These are phyloP conservation scores for Cenopis cana DNA, from an alignment of 2,888 invertebrate species.

Conservation along the genomic window DNA sequence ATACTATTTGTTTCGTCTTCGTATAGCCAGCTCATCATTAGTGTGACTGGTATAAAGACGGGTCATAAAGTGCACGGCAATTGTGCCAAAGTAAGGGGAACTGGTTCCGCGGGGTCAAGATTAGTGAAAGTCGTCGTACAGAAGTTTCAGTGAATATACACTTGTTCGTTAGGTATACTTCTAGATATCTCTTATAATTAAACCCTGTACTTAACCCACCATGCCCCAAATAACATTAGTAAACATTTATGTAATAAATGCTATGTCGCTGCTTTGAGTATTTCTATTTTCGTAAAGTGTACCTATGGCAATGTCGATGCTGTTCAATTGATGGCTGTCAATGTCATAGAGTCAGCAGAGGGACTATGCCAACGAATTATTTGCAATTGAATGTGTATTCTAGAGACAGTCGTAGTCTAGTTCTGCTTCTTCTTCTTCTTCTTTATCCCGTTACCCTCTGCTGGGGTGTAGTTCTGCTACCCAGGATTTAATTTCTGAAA, in stretches of 20 bases:
- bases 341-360: not conserved
- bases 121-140: conserved; percentile 38
- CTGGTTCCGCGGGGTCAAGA: conserved; percentile 43
- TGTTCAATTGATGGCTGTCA: not conserved
- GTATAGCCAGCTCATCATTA: conserved; percentile 9
- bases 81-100: conserved; percentile 19
- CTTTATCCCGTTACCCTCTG: too few species aligned
- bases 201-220: not conserved
- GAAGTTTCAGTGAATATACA: not conserved
- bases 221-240: not conserved
- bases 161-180: not conserved
- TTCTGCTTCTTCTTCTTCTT: too few species aligned
- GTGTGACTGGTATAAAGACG: conserved; percentile 3
- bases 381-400: not conserved
- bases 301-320: not conserved
- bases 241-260: not conserved
- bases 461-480: not conserved
- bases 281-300: not conserved
- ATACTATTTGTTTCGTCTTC: not conserved
- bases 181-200: not conserved
- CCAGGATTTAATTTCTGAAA: not conserved
- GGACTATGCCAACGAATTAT: not conserved
- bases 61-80: conserved; percentile 17
- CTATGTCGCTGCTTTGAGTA: not conserved
- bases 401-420: too few species aligned